A percentile compares a stretch with the other conserved stretches of the same genome.
phyloP scores from a whole-genome alignment of 2,113 vertebrate genomes.

The Mastomys coucha region DNA sequence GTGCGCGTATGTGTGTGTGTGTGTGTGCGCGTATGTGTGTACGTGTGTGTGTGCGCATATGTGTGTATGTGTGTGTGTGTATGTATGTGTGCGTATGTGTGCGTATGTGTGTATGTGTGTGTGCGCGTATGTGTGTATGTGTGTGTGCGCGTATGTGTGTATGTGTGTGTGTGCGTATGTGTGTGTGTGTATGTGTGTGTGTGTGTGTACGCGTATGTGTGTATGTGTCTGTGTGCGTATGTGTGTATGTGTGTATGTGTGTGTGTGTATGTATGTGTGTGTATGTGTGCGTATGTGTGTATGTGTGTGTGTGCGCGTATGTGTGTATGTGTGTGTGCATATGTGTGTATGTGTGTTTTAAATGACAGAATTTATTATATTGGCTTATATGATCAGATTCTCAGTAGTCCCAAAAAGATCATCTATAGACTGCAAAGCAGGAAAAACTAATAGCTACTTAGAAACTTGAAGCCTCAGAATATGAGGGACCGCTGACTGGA shows the following conservation, averaged over 20 bases:
- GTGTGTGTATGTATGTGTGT: not conserved
- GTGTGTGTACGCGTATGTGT: too few relatives aligned
- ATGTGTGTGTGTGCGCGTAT: not conserved
- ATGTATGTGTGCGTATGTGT: too few relatives aligned
- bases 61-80: not conserved
- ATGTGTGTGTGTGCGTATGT: too few relatives aligned
- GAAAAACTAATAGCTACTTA: not conserved
- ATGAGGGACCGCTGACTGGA: too few relatives aligned
- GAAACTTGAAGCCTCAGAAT: not conserved
- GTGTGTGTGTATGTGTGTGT: not conserved
- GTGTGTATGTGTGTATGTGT: not conserved
- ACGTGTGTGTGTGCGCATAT: not conserved
- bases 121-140: not conserved
- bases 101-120: not conserved
- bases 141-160: not conserved
- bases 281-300: not conserved
- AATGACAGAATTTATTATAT: not conserved
- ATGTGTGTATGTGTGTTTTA: not conserved
- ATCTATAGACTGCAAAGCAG: not conserved
- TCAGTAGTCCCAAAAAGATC: not conserved
- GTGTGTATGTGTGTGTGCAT: too few relatives aligned
- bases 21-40: not conserved
- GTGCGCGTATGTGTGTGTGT: too few relatives aligned
- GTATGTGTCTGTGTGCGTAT: not conserved
- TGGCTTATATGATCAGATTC: not conserved